Evolutionary conservation across 2,113 vertebrate genomes (phyloP), one percentile per base, ranked within the genome.

Genomic region (Dasyurus viverrinus): DNA sequence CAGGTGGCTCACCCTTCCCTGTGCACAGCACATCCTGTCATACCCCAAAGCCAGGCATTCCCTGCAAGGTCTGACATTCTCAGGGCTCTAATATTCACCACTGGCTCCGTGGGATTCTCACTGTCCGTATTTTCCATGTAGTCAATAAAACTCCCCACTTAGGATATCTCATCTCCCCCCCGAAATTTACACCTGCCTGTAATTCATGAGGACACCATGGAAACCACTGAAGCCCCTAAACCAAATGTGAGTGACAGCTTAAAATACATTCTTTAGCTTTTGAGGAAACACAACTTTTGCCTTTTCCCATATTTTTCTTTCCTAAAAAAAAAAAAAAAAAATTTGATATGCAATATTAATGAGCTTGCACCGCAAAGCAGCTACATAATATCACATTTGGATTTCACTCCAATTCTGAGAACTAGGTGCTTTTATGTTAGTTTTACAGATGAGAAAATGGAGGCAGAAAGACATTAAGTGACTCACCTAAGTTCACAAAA

Each of bases 201-300:
- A 54, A 50, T 84, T 95, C 91, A 91, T 25, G 92, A 95, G n/a
- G 42, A 93, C 30, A 55, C 89, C 52, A 52, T 19, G 48, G 68
- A 89, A 93, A 96, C 57, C 27, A 36, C 30, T 46, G 55, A 94
- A 91, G 42, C 53, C 42, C n/a, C 53, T 89, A 92, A 6, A 47
- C 53, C 36, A 96, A 84, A 12, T 14, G 2, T 89, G 48, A 91
- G 30, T 8, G 54, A 92, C 22, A 91, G 54, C 92, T 93, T 36
- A 30, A 91, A 68, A 91, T 7, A 54, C 57, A 47, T 16, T 48
- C 16, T n/a, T 42, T 42, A 92, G 36, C 47, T 95, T 84, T 36
- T 16, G 30, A 36, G 30, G 30, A 36, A 68, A 16, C 12, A 14
- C 10, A 19, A 0, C 25, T 42, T 27, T 50, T 3, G 8, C 90